phyloP scores from a whole-genome alignment of 2,888 invertebrate genomes.

The Drosophila aldrichi region DNA sequence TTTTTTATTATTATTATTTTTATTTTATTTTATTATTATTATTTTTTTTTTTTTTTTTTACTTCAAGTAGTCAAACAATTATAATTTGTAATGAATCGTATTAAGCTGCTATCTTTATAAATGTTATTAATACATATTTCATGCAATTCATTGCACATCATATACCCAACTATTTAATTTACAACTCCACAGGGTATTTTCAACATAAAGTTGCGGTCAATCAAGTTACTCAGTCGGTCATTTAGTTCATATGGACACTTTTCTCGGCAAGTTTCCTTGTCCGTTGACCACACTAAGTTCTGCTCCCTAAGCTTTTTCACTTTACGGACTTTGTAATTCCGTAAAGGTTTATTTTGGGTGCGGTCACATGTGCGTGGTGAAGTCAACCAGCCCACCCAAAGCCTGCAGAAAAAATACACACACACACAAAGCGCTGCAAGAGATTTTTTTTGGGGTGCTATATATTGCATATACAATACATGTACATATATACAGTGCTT shows the following conservation, averaged over 20 bases:
- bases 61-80: too few species aligned
- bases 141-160: too few species aligned
- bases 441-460: conserved; percentile 46
- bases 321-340: conserved; percentile 28
- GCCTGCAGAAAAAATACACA: conserved; percentile 13
- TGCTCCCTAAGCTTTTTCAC: conserved; percentile 14
- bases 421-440: conserved; percentile 30
- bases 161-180: not conserved
- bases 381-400: conserved; percentile 13
- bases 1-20: too few species aligned
- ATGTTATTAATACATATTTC: too few species aligned
- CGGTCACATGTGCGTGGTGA: conserved; percentile 45
- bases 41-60: too few species aligned
- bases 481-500: too few species aligned
- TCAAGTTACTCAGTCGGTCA: conserved; percentile 37
- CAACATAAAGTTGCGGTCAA: conserved; percentile 18
- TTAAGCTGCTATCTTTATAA: too few species aligned
- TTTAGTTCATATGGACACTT: conserved; percentile 30
- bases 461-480: not conserved
- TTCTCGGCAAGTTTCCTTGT: conserved; percentile 32
- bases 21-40: too few species aligned
- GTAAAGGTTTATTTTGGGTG: conserved; percentile 46
- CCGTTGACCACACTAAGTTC: conserved; percentile 24
- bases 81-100: too few species aligned
- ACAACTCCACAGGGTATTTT: conserved; percentile 3